Percentiles rank a stretch among this genome's conserved stretches.
Conservation (phyloP, 2,888 invertebrate species). For the Neoascia interrupta region DNA sequence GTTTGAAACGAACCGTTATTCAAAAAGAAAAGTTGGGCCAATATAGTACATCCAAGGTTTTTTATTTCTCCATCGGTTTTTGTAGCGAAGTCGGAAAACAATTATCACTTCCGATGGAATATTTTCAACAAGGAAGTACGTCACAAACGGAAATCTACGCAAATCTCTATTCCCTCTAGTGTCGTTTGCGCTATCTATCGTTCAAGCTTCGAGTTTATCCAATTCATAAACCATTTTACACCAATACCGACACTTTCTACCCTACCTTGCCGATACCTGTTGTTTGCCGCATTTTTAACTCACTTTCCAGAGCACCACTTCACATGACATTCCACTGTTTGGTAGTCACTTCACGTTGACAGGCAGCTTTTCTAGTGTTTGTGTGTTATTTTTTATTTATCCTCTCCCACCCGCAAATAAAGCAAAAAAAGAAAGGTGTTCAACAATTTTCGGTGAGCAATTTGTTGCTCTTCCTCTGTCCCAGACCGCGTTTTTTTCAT, state of each 20-base stretch:
- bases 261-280: conserved; percentile 57
- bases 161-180: no score
- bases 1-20: no score
- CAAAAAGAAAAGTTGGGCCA: no score
- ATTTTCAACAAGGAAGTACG: no score
- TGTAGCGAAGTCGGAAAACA: no score
- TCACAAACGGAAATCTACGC: no score
- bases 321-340: conserved; percentile 57
- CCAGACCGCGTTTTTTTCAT: conserved; percentile 17
- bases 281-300: conserved; percentile 28
- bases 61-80: no score
- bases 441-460: conserved; percentile 36
- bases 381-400: conserved; percentile 36
- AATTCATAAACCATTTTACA: conserved; percentile 11
- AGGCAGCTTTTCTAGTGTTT: conserved; percentile 19
- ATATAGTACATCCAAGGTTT: no score
- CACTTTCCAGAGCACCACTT: conserved; percentile 23
- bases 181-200: conserved; percentile 22
- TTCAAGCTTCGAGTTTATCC: neutral
- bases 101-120: no score
- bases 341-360: conserved; percentile 30
- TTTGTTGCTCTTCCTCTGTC: conserved; percentile 58
- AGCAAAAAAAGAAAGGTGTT: conserved; percentile 15
- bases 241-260: neutral
- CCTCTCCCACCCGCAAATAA: conserved; percentile 22